Conservation (phyloP, 2,797 vertebrate species). For the Etheostoma perlongum region DNA sequence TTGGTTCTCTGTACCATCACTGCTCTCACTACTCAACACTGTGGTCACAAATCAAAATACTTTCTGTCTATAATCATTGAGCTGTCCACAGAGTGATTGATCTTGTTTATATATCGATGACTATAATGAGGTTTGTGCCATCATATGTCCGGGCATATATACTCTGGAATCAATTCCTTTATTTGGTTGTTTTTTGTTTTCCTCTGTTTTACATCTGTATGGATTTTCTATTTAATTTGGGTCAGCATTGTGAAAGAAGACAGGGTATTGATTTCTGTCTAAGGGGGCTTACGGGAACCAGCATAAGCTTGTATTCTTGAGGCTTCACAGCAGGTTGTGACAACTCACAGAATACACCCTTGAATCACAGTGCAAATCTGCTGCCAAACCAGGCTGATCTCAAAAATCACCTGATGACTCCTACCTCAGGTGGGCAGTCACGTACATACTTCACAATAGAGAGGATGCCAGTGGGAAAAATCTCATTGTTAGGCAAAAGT, state of each 20-base stretch:
- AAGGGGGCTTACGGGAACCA: conserved; percentile 74
- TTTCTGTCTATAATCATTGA: conserved; percentile 50
- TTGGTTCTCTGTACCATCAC: neutral
- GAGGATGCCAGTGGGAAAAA: conserved; percentile 44
- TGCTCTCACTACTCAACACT: conserved; percentile 27
- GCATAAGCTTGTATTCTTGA: conserved; percentile 74
- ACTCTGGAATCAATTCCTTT: conserved; percentile 72
- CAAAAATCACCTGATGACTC: conserved; percentile 50
- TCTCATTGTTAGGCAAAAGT: conserved; percentile 64
- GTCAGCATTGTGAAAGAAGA: conserved; percentile 81
- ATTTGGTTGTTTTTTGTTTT: conserved; percentile 78
- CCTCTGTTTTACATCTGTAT: conserved; percentile 81
- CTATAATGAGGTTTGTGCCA: conserved; percentile 65
- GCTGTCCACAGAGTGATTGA: conserved; percentile 58
- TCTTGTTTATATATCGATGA: conserved; percentile 57
- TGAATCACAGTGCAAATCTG: conserved; percentile 68
- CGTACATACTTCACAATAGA: conserved; percentile 33
- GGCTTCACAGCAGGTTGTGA: conserved; percentile 73
- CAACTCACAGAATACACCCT: conserved; percentile 63
- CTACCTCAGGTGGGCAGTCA: conserved; percentile 58
- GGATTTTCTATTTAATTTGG: conserved; percentile 85
- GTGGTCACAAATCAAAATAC: conserved; percentile 54
- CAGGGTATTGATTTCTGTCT: conserved; percentile 82
- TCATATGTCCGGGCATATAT: conserved; percentile 62
- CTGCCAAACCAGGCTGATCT: conserved; percentile 58